Conservation (phyloP, 1,140 invertebrate genomes). For the Nomia melanderi region DNA sequence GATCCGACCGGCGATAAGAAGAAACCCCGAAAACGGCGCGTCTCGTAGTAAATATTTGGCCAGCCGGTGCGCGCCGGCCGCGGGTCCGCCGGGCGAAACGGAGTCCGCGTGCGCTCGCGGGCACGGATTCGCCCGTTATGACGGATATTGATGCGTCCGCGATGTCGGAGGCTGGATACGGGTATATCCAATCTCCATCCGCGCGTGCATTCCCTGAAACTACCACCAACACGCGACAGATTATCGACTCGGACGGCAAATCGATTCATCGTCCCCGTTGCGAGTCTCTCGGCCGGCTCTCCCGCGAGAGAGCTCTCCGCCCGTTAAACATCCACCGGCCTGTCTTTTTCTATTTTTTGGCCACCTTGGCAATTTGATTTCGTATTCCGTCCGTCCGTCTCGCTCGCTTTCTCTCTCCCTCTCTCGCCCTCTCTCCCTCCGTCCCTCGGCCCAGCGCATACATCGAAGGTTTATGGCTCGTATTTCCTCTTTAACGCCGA, state of each 20-base stretch:
- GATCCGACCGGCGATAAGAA: too few species aligned
- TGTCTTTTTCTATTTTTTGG: conserved; percentile 29
- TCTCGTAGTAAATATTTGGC: too few species aligned
- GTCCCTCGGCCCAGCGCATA: background rate
- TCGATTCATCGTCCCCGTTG: background rate
- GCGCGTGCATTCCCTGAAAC: too few species aligned
- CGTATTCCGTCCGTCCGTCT: conserved; percentile 37
- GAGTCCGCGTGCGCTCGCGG: background rate
- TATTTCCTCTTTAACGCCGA: conserved; percentile 66
- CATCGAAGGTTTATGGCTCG: conserved; percentile 64
- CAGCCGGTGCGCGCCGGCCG: too few species aligned
- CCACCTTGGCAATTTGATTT: conserved; percentile 52
- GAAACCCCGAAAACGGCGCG: too few species aligned
- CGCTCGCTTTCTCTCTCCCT: too few species aligned
- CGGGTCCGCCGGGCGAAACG: background rate
- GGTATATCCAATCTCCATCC: background rate
- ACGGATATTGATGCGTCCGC: background rate
- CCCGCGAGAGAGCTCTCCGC: background rate
- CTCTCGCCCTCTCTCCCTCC: too few species aligned
- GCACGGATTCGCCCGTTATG: too few species aligned
- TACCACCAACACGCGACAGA: background rate
- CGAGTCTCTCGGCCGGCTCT: background rate
- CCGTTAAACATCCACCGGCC: conserved; percentile 38
- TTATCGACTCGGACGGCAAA: background rate
- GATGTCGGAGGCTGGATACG: too few species aligned